Evolutionary conservation across 2,888 invertebrate species (phyloP).

Genomic region (Drosophila neonasuta): DNA sequence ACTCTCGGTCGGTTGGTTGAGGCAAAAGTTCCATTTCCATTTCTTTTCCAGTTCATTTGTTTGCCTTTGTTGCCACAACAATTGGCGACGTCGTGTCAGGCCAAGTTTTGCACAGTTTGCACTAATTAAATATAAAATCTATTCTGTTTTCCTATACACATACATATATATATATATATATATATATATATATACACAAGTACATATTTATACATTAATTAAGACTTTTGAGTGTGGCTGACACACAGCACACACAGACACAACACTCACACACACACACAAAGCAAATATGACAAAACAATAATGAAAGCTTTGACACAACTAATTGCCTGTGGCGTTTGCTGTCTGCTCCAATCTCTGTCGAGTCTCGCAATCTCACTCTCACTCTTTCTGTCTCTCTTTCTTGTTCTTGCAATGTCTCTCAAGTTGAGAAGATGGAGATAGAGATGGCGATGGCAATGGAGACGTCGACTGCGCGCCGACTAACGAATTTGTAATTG

Average conservation of each 20-base stretch:
- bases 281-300: slow-evolving; percentile 77
- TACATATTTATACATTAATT: slow-evolving; percentile 74
- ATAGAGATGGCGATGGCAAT: slow-evolving; percentile 14
- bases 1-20: slow-evolving; percentile 21
- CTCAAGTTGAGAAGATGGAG: slow-evolving; percentile 18
- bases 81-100: slow-evolving; percentile 71
- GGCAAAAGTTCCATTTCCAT: slow-evolving; percentile 48
- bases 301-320: slow-evolving; percentile 78
- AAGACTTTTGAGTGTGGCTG: slow-evolving; percentile 73
- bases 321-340: slow-evolving; percentile 76
- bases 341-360: slow-evolving; percentile 70
- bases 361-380: slow-evolving; percentile 19
- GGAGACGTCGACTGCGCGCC: slow-evolving; percentile 33
- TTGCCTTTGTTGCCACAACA: slow-evolving; percentile 75
- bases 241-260: slow-evolving; percentile 49
- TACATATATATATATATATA: slow-evolving; percentile 22
- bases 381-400: slow-evolving; percentile 1
- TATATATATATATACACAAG: slow-evolving; percentile 22
- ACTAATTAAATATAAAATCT: slow-evolving; percentile 75
- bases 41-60: slow-evolving; percentile 58
- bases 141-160: slow-evolving; percentile 58
- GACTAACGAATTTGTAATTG: slow-evolving; percentile 76
- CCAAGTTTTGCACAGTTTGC: slow-evolving; percentile 63
- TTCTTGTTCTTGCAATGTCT: not conserved
- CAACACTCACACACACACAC: slow-evolving; percentile 28